Evolutionary conservation across 2,888 invertebrate genomes (phyloP), one percentile per base, ranked within the genome.

Genomic region (Epinotia bilunana): DNA sequence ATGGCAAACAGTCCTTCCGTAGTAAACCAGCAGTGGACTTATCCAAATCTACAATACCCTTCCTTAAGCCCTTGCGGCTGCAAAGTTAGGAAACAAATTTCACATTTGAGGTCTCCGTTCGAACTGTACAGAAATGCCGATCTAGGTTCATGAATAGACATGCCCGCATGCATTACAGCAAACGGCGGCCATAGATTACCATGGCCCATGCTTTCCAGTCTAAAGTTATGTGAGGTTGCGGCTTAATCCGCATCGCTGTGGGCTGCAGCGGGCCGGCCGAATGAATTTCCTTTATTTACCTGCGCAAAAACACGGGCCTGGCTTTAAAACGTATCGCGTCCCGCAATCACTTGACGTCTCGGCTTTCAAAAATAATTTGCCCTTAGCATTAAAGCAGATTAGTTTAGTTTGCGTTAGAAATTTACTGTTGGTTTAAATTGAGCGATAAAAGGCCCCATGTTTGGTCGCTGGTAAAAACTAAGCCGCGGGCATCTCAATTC

Each of bases 271-370:
- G 6, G 46, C 62, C 20, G 57, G 57, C 57, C 33, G 62, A 68
- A 58, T 63, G 57, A 69, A 63, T 74, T 74, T 68, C 33, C 73
- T 58, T 62, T 74, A 63, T 69, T 74, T 74, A 74, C 73, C 62
- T 73, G 55, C 53, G 62, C 65, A 63, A 74, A 62, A 73, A 65
- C 46, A 72, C 23, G 57, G 33, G n/a, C 23, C 55, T 16, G 55
- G 57, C 62, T 68, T 63, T 46, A 46, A 33, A 62, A 39, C 33
- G 53, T 65, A 9, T 28, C 23, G 28, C 33, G 58, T 13, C 16
- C 28, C 33, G 61, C 71, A 63, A 72, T 63, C 55, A 63, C 9
- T 62, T 72, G 23, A 39, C 20, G 43, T 63, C 43, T 53, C n/a
- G 60, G 46, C 55, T 53, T 55, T 62, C n/a, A 43, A 55, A 43